A percentile compares a stretch with the other conserved stretches of the same genome.
Evolutionary conservation across 2,797 vertebrate species (phyloP).

Genomic region (Pachyuromys duprasi): DNA sequence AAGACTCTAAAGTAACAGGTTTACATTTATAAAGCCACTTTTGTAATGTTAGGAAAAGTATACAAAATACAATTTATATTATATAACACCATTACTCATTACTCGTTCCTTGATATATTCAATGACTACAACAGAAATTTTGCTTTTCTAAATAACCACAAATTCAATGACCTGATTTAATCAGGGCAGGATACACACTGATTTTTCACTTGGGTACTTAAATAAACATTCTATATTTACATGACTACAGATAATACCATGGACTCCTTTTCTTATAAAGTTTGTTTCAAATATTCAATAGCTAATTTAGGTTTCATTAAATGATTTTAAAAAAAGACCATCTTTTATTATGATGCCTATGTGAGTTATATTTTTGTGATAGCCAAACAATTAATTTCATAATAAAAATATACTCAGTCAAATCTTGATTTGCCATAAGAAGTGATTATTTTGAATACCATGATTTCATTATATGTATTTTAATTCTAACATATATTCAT

Average conservation of each 20-base stretch:
- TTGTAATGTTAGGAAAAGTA: background rate
- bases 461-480: background rate
- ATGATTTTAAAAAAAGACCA: background rate
- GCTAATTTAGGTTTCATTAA: conserved; percentile 29
- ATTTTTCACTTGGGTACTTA: conserved; percentile 2
- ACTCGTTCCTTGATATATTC: background rate
- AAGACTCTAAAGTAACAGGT: background rate
- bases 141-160: conserved; percentile 37
- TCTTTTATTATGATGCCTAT: background rate
- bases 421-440: conserved; percentile 9
- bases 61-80: background rate
- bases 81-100: background rate
- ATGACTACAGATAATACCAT: background rate
- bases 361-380: background rate
- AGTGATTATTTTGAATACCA: background rate
- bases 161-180: background rate
- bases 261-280: background rate
- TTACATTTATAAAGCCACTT: conserved; percentile 42
- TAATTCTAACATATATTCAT: conserved; percentile 22
- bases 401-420: conserved; percentile 22
- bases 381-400: background rate
- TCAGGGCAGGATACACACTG: background rate
- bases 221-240: conserved; percentile 22
- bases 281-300: background rate
- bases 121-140: conserved; percentile 23